Evolutionary conservation across 2,797 vertebrate genomes (phyloP).

Genomic region (Aldrovandia affinis): DNA sequence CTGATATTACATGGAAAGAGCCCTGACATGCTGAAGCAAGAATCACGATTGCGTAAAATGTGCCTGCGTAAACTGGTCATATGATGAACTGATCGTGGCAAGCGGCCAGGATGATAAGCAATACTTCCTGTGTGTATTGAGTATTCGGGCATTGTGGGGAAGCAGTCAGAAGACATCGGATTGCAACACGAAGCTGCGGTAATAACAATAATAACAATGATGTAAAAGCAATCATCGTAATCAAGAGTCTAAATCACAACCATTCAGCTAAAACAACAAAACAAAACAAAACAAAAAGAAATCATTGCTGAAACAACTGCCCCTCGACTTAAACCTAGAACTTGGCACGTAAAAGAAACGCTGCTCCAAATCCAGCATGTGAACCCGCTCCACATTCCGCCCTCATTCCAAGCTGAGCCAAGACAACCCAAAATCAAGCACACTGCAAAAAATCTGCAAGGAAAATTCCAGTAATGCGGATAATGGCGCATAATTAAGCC

Average conservation of each 20-base stretch:
- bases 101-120: background rate
- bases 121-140: slow-evolving; percentile 13
- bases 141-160: background rate
- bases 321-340: background rate
- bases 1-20: background rate
- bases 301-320: no score
- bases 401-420: background rate
- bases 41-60: background rate
- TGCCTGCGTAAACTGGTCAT: background rate
- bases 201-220: background rate
- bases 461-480: background rate
- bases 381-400: background rate
- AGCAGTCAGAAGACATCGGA: background rate
- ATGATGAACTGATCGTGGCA: background rate
- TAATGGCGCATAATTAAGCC: background rate
- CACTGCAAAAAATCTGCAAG: background rate
- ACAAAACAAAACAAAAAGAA: no score
- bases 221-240: background rate
- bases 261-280: no score
- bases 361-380: background rate
- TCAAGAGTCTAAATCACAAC: no score
- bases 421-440: background rate
- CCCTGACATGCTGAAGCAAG: background rate
- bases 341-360: background rate
- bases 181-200: background rate